Evolutionary conservation across 64 coral and sea anemone species (phyloP), one percentile per base, ranked within the genome.

Genomic region (Montipora foliosa): DNA sequence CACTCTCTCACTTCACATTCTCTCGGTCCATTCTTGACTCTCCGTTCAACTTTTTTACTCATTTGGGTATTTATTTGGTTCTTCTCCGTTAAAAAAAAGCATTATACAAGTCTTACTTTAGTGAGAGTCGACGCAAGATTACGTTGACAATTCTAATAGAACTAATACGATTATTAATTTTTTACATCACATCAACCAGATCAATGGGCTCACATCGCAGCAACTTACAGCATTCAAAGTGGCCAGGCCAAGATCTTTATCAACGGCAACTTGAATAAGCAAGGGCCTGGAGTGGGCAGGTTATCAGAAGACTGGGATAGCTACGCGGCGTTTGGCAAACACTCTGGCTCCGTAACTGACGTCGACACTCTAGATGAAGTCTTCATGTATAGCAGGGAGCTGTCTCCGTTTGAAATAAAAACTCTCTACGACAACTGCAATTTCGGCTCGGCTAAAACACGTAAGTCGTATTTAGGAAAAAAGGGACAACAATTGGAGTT

Each of bases 301-400:
- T 73, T 99, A 37, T 99, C 97, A 19, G 94, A 92, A 67, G 97
- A 99, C 80, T 99, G 97, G 97, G 97, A 99, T 61, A 92, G 93
- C 74, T 93, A 94, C n/a, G 97, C 97, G 10, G 95, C 88, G 4
- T 99, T 99, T 94, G 97, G 97, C 1, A 89, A 83, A 67, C 97
- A 99, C 81, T 55, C 91, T 44, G 95, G 95, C 47, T 29, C 78
- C 16, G 90, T 88, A 20, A 84, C 68, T 51, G 86, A 92, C 19
- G 17, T 79, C 2, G 88, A 96, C 6, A 92, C 66, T 37, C 61
- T 99, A 3, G 97, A 99, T 82, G 97, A 99, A 83, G 91, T 99
- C 2, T 96, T 94, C 13, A 92, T 96, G 89, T 99, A 94, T 75
- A 96, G 87, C 57, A 95, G 95, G 47, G 97, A 94, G 78, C 37